Conservation (phyloP, 2,888 invertebrate genomes). For the Netelia melanura region DNA sequence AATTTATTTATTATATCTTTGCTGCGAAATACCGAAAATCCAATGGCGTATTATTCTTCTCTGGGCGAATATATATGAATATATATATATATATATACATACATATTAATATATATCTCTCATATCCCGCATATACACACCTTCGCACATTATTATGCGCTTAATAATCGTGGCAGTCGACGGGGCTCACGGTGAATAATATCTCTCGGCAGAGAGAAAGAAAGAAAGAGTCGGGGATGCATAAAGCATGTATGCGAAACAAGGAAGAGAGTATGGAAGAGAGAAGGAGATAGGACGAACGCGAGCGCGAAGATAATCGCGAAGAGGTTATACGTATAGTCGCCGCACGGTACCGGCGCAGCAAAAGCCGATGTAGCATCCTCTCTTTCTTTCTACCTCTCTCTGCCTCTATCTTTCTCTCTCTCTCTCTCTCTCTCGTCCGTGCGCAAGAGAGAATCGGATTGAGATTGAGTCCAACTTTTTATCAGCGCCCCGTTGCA, state of each 20-base stretch:
- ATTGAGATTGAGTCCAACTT: conserved; percentile 83
- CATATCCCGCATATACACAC: conserved; percentile 18
- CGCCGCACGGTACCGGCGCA: conserved; percentile 25
- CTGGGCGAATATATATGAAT: conserved; percentile 6
- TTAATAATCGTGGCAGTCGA: conserved; percentile 62
- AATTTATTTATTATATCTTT: conserved; percentile 38
- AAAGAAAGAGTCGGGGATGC: conserved; percentile 68
- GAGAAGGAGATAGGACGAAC: conserved; percentile 38
- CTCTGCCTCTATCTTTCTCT: no score
- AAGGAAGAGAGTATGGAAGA: neutral
- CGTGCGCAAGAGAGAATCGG: conserved; percentile 70
- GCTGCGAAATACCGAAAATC: conserved; percentile 42
- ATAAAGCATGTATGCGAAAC: conserved; percentile 51
- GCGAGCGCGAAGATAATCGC: conserved; percentile 59
- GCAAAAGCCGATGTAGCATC: conserved; percentile 30
- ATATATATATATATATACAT: neutral
- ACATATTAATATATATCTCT: conserved; percentile 7
- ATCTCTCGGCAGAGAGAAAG: conserved; percentile 65
- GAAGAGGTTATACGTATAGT: conserved; percentile 22
- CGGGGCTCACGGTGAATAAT: conserved; percentile 58
- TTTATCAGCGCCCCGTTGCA: conserved; percentile 80
- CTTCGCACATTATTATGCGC: conserved; percentile 60
- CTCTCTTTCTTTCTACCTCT: conserved; percentile 4
- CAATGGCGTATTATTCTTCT: conserved; percentile 45
- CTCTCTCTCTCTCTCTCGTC: conserved; percentile 45